Base-by-base conservation (phyloP, 2,888 invertebrate genomes). In the Cheilosia grossa region DNA sequence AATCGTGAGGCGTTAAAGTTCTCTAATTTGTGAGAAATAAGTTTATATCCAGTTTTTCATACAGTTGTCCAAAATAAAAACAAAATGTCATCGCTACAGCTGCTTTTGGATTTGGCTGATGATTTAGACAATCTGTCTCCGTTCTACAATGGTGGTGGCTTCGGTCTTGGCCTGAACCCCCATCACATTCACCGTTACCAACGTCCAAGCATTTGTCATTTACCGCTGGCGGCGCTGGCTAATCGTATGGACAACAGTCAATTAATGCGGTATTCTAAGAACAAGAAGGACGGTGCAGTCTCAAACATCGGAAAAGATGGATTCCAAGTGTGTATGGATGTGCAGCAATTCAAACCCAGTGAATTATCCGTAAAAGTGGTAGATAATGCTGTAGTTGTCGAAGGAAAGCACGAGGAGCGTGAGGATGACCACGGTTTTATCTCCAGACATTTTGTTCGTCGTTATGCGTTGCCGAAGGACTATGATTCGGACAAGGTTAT, bases 381-480 rank as follows among this genome's bases (percentile, higher is more conserved):
- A 86, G 93, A 94, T 85, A 93, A 94, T 81, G 92, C 91, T 75
- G 93, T 96, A 10, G 90, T 95, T 2, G 93, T 95, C 15, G 95
- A 96, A 89, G 96, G 94, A 4, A 95, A 94, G 88, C 95, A 96
- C 89, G 95, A 95, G 89, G 95, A 95, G 87, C 94, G 94, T 85
- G 93, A 94, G 61, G 96, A 96, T 87, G 94, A 95, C 33, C 94
- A 95, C 86, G 96, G 96, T 0, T 95, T 92, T 90, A 95, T 97
- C 67, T 95, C 96, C 1, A 93, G 97, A 21, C 96, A 97, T 90
- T 97, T 97, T 91, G 93, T 93, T 0, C 93, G 97, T 64, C 93
- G 93, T 61, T 96, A 96, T 91, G 91, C 94, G 83, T 90, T 96
- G 10, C 95, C 96, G 1, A 92, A 94, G 59, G 94, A 93, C 53